Percentiles rank a stretch among this genome's conserved stretches.
Evolutionary conservation across 30 jellyfish, hydroid and myxozoan species (phyloP).

Genomic region (Catostylus mosaicus): DNA sequence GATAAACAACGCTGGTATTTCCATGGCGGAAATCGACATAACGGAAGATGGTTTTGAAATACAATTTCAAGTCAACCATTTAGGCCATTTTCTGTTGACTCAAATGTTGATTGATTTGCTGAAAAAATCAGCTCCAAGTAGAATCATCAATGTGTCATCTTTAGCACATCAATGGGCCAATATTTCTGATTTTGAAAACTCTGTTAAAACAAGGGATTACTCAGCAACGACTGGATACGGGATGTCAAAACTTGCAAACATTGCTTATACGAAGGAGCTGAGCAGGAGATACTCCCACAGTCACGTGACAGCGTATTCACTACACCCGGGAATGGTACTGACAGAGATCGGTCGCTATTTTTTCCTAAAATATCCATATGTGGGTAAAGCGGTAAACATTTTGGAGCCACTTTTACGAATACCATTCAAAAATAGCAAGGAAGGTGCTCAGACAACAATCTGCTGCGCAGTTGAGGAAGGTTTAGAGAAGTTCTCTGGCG

Average conservation of each 20-base stretch:
- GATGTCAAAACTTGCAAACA: constrained; percentile 76
- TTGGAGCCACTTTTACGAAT: constrained; percentile 3
- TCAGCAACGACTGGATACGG: constrained; percentile 53
- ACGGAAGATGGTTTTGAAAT: constrained; percentile 94
- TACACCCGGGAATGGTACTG: constrained; percentile 90
- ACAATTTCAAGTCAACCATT: constrained; percentile 90
- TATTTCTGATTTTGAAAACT: constrained; percentile 49
- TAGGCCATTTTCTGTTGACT: constrained; percentile 93
- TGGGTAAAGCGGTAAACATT: neutral
- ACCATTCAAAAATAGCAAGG: constrained; percentile 51
- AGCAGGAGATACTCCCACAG: constrained; percentile 37
- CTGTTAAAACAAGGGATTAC: constrained; percentile 26
- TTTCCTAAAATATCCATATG: constrained; percentile 2
- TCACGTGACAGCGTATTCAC: constrained; percentile 64
- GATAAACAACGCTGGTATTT: constrained; percentile 96
- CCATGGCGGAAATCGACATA: constrained; percentile 60
- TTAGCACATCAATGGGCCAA: constrained; percentile 63
- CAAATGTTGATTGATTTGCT: constrained; percentile 67
- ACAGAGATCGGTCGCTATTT: constrained; percentile 51
- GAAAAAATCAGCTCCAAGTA: constrained; percentile 78
- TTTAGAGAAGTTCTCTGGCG: constrained; percentile 77
- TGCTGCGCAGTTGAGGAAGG: constrained; percentile 91
- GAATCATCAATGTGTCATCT: constrained; percentile 89
- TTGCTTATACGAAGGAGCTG: constrained; percentile 78
- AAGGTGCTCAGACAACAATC: constrained; percentile 91